Conservation (phyloP, 1,140 invertebrate species). For the Propsilocerus akamusi region DNA sequence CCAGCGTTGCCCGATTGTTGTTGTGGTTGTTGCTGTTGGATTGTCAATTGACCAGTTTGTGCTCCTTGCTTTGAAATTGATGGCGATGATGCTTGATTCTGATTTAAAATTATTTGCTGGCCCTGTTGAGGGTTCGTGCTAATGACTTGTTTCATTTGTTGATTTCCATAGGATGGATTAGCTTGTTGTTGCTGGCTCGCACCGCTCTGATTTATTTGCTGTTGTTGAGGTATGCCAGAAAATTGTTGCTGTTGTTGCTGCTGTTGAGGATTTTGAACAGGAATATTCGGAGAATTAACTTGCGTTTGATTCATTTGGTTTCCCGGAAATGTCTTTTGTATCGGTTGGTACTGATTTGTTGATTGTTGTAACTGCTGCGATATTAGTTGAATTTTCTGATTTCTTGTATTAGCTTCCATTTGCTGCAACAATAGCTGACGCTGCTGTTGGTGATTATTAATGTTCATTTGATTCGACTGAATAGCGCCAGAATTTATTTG, state of each 20-base stretch:
- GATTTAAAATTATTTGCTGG: neutral
- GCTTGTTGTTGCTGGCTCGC: slow-evolving; percentile 10
- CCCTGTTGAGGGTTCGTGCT: neutral
- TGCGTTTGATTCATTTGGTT: too few species aligned
- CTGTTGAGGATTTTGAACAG: too few species aligned
- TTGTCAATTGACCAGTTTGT: slow-evolving; percentile 15
- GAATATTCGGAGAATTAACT: too few species aligned
- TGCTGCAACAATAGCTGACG: slow-evolving; percentile 21
- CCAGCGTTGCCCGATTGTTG: slow-evolving; percentile 7
- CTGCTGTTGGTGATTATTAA: slow-evolving; percentile 16
- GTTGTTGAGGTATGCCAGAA: slow-evolving; percentile 7
- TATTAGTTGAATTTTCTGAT: slow-evolving; percentile 27
- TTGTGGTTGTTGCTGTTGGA: slow-evolving; percentile 14
- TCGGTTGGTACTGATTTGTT: slow-evolving; percentile 9
- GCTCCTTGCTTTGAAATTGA: slow-evolving; percentile 8
- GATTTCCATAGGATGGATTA: slow-evolving; percentile 13
- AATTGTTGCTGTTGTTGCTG: slow-evolving; percentile 11
- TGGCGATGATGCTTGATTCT: neutral
- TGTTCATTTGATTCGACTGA: neutral
- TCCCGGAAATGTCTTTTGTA: too few species aligned
- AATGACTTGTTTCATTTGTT: neutral
- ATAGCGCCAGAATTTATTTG: neutral
- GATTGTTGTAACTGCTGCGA: slow-evolving; percentile 28
- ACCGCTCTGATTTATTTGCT: slow-evolving; percentile 4
- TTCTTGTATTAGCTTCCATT: slow-evolving; percentile 22